Evolutionary conservation across 2,797 vertebrate genomes (phyloP), one percentile per base, ranked within the genome.

Genomic region (Coendou prehensilis): DNA sequence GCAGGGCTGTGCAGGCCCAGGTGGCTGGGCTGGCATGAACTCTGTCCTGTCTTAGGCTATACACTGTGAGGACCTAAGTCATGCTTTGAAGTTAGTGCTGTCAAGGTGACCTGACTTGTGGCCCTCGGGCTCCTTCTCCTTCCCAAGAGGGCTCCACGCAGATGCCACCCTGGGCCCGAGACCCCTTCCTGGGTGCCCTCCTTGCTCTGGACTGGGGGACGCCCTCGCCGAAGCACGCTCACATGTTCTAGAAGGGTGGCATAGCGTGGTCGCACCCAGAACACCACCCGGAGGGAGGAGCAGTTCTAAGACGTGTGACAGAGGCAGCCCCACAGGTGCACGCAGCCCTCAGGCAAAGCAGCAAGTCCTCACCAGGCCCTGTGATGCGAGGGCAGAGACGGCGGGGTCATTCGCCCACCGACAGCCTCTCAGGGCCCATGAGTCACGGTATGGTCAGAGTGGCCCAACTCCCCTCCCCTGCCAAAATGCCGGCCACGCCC

Each of bases 1-100:
- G 20, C 69, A 79, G 96, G 97, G 95, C 93, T 61, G 87, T 67
- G 92, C 45, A 91, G 47, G 67, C n/a, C 15, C 6, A 1, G 33
- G 0, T 17, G 13, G 41, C 41, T 17, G 13, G 15, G 5, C 4
- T 3, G n/a, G 14, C 5, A 0, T 2, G 22, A 10, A 6, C 2
- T 15, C 33, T 8, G 0, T 9, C 11, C 9, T 10, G 9, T 22
- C 52, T 63, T 10, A 9, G 1, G 2, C 9, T 23, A 22, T 5
- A 14, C 30, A 10, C 37, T 2, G 13, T 14, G 63, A 69, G n/a
- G 23, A 30, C 11, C 9, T 41, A 13, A 89, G 83, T 71, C n/a
- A 3, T 6, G 26, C 13, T 30, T 59, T 37, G n/a, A n/a, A 71
- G 37, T 11, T 23, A 18, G 26, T 22, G 5, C 23, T n/a, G 67